phyloP scores from a whole-genome alignment of 2,797 vertebrate species.

The Eulemur rubriventer region DNA sequence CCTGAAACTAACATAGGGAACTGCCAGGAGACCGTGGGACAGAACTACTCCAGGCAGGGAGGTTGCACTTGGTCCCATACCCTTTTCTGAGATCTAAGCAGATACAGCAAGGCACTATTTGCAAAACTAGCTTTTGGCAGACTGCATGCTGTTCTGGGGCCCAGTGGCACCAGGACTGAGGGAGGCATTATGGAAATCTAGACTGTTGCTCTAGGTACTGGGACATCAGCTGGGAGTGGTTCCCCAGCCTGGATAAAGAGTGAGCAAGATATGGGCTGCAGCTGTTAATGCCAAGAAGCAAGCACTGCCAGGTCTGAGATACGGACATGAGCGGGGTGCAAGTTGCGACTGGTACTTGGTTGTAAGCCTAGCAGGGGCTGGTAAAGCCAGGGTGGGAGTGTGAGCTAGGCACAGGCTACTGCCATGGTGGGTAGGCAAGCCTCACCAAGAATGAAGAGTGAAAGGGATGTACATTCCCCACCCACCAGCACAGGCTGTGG shows the following conservation, averaged over 20 bases:
- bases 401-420: neutral
- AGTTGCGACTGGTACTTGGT: neutral
- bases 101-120: neutral
- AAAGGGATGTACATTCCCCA: neutral
- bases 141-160: neutral
- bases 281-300: neutral
- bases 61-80: neutral
- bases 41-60: neutral
- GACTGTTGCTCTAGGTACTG: neutral
- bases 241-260: neutral
- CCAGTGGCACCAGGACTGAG: neutral
- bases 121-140: neutral
- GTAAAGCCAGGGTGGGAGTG: neutral
- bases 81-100: neutral
- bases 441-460: neutral
- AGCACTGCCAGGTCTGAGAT: neutral
- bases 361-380: neutral
- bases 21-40: neutral
- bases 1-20: neutral
- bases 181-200: neutral
- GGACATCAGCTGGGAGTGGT: neutral
- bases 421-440: neutral
- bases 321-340: neutral
- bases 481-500: neutral
- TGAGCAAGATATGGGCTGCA: neutral